Conservation (phyloP, 2,888 invertebrate genomes). For the Eulithis testata region DNA sequence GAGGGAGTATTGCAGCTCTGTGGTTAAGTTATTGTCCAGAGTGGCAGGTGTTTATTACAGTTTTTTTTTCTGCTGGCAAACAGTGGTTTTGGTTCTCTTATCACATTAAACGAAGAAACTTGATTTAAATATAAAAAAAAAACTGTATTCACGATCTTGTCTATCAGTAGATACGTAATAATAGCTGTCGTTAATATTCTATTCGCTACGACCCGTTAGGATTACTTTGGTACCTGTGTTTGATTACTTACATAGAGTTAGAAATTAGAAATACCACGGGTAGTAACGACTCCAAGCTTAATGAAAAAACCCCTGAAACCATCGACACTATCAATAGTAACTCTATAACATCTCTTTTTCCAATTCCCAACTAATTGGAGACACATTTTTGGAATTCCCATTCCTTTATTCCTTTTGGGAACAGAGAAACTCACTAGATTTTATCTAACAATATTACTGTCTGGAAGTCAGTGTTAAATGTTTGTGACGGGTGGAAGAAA, state of each 20-base stretch:
- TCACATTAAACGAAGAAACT: too few relatives aligned
- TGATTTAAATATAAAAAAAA: too few relatives aligned
- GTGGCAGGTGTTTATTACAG: not conserved
- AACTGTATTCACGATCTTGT: too few relatives aligned
- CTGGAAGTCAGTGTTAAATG: slow-evolving; percentile 69
- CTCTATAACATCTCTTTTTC: slow-evolving; percentile 16
- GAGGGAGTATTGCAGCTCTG: too few relatives aligned
- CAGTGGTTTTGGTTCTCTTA: too few relatives aligned
- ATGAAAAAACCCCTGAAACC: slow-evolving; percentile 6
- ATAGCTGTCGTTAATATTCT: too few relatives aligned
- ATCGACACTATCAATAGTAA: slow-evolving; percentile 13
- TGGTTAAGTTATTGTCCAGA: too few relatives aligned
- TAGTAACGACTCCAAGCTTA: not conserved
- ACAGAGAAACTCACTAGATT: slow-evolving; percentile 55
- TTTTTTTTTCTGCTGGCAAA: not conserved
- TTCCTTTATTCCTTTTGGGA: slow-evolving; percentile 28
- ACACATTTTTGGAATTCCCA: slow-evolving; percentile 29
- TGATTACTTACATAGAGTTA: not conserved
- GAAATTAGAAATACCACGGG: not conserved
- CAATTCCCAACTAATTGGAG: slow-evolving; percentile 28
- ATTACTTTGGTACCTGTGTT: too few relatives aligned
- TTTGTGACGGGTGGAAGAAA: slow-evolving; percentile 60
- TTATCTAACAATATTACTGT: slow-evolving; percentile 64
- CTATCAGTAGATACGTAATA: too few relatives aligned
- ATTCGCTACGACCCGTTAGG: too few relatives aligned